A percentile compares a stretch with the other conserved stretches of the same genome.
These are phyloP conservation scores for Cepaea hortensis DNA, from an alignment of 2,888 invertebrate species.

Conservation along the genomic window DNA sequence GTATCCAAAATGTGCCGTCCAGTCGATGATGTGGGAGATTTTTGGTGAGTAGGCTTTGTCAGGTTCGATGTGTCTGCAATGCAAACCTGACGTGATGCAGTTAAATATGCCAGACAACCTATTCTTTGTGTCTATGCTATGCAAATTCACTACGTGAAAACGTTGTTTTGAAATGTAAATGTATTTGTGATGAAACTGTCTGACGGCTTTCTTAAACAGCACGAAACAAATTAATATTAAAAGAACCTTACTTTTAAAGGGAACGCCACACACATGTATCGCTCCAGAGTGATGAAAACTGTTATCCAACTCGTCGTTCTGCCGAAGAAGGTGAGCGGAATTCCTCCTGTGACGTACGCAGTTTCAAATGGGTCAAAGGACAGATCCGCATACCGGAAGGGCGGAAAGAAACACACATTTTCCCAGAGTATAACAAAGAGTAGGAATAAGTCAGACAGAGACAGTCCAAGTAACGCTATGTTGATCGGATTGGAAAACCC, in stretches of 20 bases:
- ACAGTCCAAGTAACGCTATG: background rate
- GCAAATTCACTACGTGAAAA: too few species aligned
- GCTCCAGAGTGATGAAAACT: background rate
- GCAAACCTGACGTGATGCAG: too few species aligned
- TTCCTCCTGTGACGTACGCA: background rate
- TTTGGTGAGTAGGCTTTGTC: too few species aligned
- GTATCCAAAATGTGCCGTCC: too few species aligned
- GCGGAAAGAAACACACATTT: background rate
- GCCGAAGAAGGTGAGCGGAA: background rate
- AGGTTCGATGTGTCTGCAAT: too few species aligned
- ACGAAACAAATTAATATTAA: background rate
- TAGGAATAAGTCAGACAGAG: background rate
- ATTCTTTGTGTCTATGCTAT: too few species aligned
- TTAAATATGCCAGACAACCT: too few species aligned
- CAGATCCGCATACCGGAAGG: background rate
- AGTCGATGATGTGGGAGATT: too few species aligned
- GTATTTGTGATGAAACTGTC: too few species aligned
- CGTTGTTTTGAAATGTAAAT: too few species aligned
- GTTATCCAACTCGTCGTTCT: slow-evolving; percentile 23
- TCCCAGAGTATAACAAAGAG: background rate
- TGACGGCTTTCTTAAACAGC: too few species aligned
- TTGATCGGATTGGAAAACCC: background rate
- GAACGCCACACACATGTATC: slow-evolving; percentile 5
- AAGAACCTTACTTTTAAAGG: slow-evolving; percentile 8
- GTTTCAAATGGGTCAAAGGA: background rate